Conservation (phyloP, 2,113 vertebrate genomes). For the Mobula birostris region DNA sequence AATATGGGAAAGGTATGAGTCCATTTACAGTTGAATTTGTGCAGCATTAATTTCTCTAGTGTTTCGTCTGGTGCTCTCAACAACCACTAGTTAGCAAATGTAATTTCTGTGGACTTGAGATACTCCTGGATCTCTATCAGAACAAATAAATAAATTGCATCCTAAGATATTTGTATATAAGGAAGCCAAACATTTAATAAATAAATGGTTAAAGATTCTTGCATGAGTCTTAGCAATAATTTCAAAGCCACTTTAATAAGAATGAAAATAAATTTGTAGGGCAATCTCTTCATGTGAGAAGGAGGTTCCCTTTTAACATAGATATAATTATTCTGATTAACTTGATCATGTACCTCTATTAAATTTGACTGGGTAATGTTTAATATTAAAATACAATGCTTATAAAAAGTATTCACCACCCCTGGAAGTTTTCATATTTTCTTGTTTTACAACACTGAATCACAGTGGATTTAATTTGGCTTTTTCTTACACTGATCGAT, state of each 20-base stretch:
- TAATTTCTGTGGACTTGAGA: not conserved
- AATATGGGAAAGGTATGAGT: not conserved
- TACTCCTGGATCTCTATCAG: not conserved
- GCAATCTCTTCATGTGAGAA: not conserved
- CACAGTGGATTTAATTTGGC: too few relatives aligned
- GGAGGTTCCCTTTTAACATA: not conserved
- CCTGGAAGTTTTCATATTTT: too few relatives aligned
- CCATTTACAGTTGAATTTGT: not conserved
- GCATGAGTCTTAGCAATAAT: not conserved
- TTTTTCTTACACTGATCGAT: too few relatives aligned
- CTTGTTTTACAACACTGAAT: too few relatives aligned
- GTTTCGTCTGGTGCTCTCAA: too few relatives aligned
- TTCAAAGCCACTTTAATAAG: not conserved
- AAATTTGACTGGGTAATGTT: not conserved
- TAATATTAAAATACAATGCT: too few relatives aligned
- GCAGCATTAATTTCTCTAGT: not conserved
- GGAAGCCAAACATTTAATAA: not conserved
- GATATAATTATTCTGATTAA: not conserved
- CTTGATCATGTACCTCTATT: not conserved
- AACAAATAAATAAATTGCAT: not conserved
- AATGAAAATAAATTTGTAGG: not conserved
- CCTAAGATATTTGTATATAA: not conserved
- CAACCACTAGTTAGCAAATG: not conserved
- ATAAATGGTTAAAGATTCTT: not conserved
- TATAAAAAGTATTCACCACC: too few relatives aligned